Percentiles rank a stretch among this genome's conserved stretches.
Evolutionary conservation across 1,140 invertebrate species (phyloP).

Genomic region (Pararge aegeria): DNA sequence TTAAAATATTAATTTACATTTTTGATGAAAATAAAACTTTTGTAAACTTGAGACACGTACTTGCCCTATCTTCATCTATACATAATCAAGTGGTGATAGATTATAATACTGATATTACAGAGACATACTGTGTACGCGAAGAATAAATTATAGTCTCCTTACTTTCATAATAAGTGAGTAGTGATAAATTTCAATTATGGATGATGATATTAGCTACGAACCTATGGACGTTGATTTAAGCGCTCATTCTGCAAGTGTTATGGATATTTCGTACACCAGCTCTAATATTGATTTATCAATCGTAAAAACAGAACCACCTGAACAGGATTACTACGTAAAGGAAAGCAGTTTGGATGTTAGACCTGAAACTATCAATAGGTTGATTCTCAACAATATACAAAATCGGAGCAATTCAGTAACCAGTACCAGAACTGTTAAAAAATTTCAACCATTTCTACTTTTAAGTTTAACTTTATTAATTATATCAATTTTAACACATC

Average conservation of each 20-base stretch:
- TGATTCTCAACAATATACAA: conserved; percentile 4
- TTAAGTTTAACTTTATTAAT: conserved; percentile 13
- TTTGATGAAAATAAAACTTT: too few relatives aligned
- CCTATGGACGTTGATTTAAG: conserved; percentile 72
- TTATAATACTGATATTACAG: too few relatives aligned
- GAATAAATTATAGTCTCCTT: too few relatives aligned
- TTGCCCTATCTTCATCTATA: too few relatives aligned
- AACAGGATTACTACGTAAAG: not conserved
- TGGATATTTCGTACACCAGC: conserved; percentile 52
- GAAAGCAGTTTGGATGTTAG: conserved; percentile 11
- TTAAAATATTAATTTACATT: too few relatives aligned
- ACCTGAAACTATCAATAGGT: conserved; percentile 10
- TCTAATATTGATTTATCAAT: not conserved
- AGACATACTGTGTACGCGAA: too few relatives aligned
- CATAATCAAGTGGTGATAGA: too few relatives aligned
- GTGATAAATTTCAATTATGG: conserved; percentile 17
- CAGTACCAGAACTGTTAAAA: not conserved
- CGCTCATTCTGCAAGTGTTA: conserved; percentile 46
- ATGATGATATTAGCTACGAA: conserved; percentile 50
- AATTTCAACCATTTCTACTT: conserved; percentile 4
- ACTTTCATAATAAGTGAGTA: too few relatives aligned
- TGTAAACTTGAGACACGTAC: too few relatives aligned
- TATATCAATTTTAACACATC: conserved; percentile 40
- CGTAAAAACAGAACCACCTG: conserved; percentile 3
- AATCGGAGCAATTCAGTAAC: not conserved